Base-by-base conservation (phyloP, 64 coral and sea anemone species). In the Orbicella faveolata region DNA sequence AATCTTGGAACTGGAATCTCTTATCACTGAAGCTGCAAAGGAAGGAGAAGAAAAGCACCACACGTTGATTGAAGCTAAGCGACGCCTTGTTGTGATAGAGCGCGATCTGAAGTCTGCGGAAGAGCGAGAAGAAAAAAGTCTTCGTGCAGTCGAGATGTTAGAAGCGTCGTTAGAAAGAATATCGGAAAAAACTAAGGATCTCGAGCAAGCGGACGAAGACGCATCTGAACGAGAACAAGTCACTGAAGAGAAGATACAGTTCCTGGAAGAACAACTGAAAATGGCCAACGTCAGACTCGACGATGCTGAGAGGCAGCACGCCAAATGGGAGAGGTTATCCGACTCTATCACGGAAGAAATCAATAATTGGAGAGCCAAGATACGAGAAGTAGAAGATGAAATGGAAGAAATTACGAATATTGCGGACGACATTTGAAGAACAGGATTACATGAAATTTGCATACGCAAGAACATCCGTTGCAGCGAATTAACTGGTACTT, bases 181-280 rank as follows among this genome's bases (percentile, higher is more conserved):
- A 13, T 34, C 25, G 16, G 41, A 80, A 33, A 48, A 62, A 10
- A 63, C 66, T 1, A 80, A 80, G 57, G 5, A 33, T 2, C 26
- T 92, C 14, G 90, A 92, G 36, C 83, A 92, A 74, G 52, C 11
- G 3, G 90, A 92, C 76, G 90, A 92, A 37, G 34, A 59, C 1
- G 86, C 74, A 6, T 55, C 21, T 76, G 90, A 87, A 53, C 74
- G 84, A 39, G 90, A 92, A n/a, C 53, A 80, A 55, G 61, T 70
- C 3, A 92, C 37, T 5, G 90, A 92, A 68, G 90, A 92, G 11
- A 92, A 92, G 41, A 80, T 87, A 18, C 73, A 79, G 78, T 92
- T 92, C 67, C 74, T 92, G 19, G 44, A 92, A 18, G 90, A 87
- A 16, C 90, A 92, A 72, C 20, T 87, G 0, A 92, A 92, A 26